Conservation (phyloP, 2,888 invertebrate species). For the Crocallis elinguaria region DNA sequence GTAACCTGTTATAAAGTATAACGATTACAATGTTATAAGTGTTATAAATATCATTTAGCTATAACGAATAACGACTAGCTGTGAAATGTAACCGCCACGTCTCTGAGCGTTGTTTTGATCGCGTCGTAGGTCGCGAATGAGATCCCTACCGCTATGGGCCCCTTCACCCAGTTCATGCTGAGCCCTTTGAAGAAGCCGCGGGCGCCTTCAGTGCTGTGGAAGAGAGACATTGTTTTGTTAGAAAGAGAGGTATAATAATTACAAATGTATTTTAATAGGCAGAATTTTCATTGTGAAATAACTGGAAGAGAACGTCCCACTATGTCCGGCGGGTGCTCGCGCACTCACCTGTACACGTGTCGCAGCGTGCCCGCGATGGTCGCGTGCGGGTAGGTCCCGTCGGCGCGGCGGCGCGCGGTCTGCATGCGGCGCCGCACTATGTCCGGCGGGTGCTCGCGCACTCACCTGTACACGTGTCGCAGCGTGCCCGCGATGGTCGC, state of each 20-base stretch:
- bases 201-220: constrained; percentile 92
- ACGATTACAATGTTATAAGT: background rate
- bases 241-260: too few species aligned
- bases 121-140: constrained; percentile 98
- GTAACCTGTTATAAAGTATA: background rate
- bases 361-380: background rate
- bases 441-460: background rate
- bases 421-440: background rate
- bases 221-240: constrained; percentile 3
- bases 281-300: too few species aligned
- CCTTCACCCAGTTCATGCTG: constrained; percentile 99
- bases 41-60: background rate
- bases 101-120: constrained; percentile 86
- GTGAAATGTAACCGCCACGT: constrained; percentile 48
- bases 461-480: constrained; percentile 78
- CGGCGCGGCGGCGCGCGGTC: background rate
- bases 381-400: background rate
- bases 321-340: too few species aligned
- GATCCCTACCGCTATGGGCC: constrained; percentile 96
- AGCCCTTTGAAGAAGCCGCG: constrained; percentile 98
- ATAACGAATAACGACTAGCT: constrained; percentile 37
- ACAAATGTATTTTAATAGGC: too few species aligned
- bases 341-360: too few species aligned
- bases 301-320: too few species aligned
- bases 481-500: constrained; percentile 88